These are phyloP conservation scores for Boloria euphrosyne DNA, from an alignment of 2,888 invertebrate genomes.

Conservation along the genomic window DNA sequence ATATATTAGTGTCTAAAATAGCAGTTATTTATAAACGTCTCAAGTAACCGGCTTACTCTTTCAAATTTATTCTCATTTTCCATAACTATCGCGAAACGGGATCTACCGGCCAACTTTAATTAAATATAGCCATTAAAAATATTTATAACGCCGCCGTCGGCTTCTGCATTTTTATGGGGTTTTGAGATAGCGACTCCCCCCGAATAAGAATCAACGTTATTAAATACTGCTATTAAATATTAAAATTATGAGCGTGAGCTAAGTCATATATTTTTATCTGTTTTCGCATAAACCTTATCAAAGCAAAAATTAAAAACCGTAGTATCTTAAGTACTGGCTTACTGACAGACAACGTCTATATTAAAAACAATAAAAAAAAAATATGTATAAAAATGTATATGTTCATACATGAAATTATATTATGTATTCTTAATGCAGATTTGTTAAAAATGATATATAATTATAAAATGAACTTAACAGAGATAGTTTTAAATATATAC, in stretches of 20 bases:
- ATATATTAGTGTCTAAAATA: not conserved
- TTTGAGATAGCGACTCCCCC: constrained; percentile 53
- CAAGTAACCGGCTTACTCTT: constrained; percentile 37
- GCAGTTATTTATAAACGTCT: constrained; percentile 3
- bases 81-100: constrained; percentile 49
- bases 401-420: too few species aligned
- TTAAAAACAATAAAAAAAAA: too few species aligned
- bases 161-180: constrained; percentile 73
- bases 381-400: too few species aligned
- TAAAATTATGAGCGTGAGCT: constrained; percentile 14
- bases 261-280: constrained; percentile 5
- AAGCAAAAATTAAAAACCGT: too few species aligned
- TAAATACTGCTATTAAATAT: constrained; percentile 39
- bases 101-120: constrained; percentile 61
- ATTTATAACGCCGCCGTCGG: constrained; percentile 66
- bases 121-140: constrained; percentile 76
- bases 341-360: too few species aligned
- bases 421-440: too few species aligned
- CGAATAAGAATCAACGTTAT: constrained; percentile 44
- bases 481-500: too few species aligned
- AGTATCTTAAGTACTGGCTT: too few species aligned
- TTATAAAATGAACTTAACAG: too few species aligned
- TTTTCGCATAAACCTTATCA: not conserved
- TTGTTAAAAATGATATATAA: too few species aligned
- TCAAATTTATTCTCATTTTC: constrained; percentile 47